Base-by-base conservation (phyloP, 2,888 invertebrate genomes). In the Clunio marinus region DNA sequence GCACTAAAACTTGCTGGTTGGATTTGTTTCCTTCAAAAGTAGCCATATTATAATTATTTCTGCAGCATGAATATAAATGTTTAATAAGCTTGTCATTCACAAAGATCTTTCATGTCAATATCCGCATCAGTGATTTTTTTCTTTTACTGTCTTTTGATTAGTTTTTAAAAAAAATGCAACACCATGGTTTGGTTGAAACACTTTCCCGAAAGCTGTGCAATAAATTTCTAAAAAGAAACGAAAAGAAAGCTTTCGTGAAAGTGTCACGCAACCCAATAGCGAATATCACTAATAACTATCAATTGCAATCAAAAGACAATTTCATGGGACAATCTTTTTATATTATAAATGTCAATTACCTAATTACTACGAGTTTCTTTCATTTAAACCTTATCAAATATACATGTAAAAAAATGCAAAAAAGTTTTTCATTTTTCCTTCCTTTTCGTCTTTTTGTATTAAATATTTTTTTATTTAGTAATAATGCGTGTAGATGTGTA, bases 321-420 rank as follows among this genome's bases (percentile, higher is more conserved):
- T 46, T 46, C 13, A 32, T 13, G n/a, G n/a, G n/a, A n/a, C n/a
- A n/a, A 32, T 32, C 5, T 8, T 57, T 57, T 57, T 3, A 24
- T 10, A 8, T 57, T 24, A 45, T 45, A 10, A 45, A 32, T 32
- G 35, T 45, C 45, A 45, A 45, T 45, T 15, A 45, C n/a, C n/a
- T n/a, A n/a, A 7, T 45, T 45, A 7, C 45, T 45, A 45, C 45
- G 4, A 32, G 17, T 57, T 57, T 57, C 57, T 57, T 57, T 57
- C 15, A 20, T 51, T 57, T 57, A 27, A 57, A 27, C n/a, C 57
- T 57, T 57, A 57, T 57, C 57, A 57, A 57, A 57, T 57, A 57
- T 57, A 57, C 57, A 57, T 57, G 27, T 57, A 57, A 57, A 57
- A 51, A 57, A 57, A 57, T 57, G 57, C 57, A 57, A 57, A 57